Percentiles rank a stretch among this genome's conserved stretches.
Conservation (phyloP, 1,140 invertebrate genomes). For the Ylistrum balloti region DNA sequence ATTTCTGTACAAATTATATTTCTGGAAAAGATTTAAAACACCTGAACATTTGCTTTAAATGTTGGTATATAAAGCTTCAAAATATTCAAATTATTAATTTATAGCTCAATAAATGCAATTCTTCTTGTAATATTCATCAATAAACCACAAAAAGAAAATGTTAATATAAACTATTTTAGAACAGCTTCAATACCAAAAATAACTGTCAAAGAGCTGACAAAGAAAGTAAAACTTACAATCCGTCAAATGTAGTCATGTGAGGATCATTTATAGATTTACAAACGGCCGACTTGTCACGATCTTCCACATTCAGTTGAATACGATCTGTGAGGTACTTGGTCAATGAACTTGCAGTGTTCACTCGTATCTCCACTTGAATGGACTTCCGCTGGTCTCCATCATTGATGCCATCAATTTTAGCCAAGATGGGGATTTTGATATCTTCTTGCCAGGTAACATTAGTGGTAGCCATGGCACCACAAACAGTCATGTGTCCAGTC, state of each 20-base stretch:
- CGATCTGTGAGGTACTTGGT: not conserved
- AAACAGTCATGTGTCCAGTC: constrained; percentile 44
- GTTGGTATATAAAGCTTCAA: too few species aligned
- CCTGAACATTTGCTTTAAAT: too few species aligned
- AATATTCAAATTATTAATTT: too few species aligned
- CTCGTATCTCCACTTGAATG: constrained; percentile 54
- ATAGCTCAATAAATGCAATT: too few species aligned
- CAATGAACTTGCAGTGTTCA: not conserved
- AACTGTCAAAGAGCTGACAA: too few species aligned
- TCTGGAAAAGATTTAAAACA: too few species aligned
- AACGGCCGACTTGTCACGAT: constrained; percentile 67
- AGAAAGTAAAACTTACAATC: constrained; percentile 66
- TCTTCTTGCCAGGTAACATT: constrained; percentile 57
- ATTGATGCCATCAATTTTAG: constrained; percentile 65
- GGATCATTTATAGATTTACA: constrained; percentile 73
- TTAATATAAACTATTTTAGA: too few species aligned
- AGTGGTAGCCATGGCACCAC: constrained; percentile 60
- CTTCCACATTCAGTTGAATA: constrained; percentile 62
- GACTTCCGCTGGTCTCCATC: constrained; percentile 60
- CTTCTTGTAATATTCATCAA: too few species aligned
- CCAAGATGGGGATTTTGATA: constrained; percentile 57
- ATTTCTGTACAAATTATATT: too few species aligned
- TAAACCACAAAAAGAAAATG: too few species aligned
- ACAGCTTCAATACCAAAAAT: too few species aligned
- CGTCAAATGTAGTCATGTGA: constrained; percentile 74